phyloP scores from a whole-genome alignment of 2,888 invertebrate species.

The Andrena praecox region DNA sequence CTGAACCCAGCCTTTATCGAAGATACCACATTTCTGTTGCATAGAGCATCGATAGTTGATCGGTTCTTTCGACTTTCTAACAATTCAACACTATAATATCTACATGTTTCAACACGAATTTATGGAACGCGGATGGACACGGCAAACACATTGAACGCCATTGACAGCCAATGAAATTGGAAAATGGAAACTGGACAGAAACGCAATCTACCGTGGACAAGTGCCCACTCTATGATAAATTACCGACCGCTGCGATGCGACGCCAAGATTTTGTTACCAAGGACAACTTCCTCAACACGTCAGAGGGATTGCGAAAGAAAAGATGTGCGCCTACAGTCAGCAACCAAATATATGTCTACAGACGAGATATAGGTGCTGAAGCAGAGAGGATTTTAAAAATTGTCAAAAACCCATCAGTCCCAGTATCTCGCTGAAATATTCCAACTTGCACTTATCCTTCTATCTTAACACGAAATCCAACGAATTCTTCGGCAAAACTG shows the following conservation, averaged over 20 bases:
- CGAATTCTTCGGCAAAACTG: too few relatives aligned
- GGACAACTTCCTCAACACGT: too few relatives aligned
- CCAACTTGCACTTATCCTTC: too few relatives aligned
- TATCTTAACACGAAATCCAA: too few relatives aligned
- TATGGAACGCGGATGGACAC: background rate
- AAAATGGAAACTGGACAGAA: background rate
- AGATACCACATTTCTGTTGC: slow-evolving; percentile 31
- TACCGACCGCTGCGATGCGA: background rate
- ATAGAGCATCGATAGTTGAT: background rate
- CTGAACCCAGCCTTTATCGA: background rate
- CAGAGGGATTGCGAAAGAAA: background rate
- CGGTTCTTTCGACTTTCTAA: background rate
- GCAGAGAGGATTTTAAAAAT: too few relatives aligned
- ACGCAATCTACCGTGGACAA: slow-evolving; percentile 29
- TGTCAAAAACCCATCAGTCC: too few relatives aligned
- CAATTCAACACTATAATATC: background rate
- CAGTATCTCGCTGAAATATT: too few relatives aligned
- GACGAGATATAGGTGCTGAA: too few relatives aligned
- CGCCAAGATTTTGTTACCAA: background rate
- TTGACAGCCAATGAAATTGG: background rate
- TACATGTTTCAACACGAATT: slow-evolving; percentile 5
- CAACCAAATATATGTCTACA: too few relatives aligned
- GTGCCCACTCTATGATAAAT: background rate
- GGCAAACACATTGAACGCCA: background rate
- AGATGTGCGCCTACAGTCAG: background rate